These are phyloP conservation scores for Plagodis dolabraria DNA, from an alignment of 2,888 invertebrate genomes.

Conservation along the genomic window DNA sequence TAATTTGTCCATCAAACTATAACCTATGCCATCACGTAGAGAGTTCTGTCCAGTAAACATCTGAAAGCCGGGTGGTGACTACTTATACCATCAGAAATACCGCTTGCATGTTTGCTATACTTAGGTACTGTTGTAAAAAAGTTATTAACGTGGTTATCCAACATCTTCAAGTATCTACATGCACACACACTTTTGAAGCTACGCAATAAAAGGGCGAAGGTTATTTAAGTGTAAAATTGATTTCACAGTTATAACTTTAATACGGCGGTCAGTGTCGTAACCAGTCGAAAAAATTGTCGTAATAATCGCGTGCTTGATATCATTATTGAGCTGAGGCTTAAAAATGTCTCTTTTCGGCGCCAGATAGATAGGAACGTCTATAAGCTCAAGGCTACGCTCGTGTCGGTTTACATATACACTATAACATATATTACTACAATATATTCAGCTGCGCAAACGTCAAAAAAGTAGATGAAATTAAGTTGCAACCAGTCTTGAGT, in stretches of 20 bases:
- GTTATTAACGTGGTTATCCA: background rate
- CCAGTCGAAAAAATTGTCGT: slow-evolving; percentile 23
- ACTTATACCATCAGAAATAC: no score
- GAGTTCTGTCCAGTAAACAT: no score
- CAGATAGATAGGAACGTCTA: no score
- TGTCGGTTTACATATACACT: no score
- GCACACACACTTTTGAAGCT: slow-evolving; percentile 5
- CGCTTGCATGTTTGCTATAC: background rate
- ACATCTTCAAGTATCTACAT: background rate
- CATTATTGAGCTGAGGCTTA: background rate
- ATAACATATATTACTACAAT: no score
- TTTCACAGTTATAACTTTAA: slow-evolving; percentile 27
- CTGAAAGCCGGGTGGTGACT: no score
- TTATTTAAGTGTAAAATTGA: slow-evolving; percentile 28
- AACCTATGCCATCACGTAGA: no score
- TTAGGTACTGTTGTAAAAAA: background rate
- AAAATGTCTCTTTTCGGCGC: background rate
- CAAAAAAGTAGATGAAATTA: no score
- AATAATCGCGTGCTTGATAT: slow-evolving; percentile 14
- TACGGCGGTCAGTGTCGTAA: slow-evolving; percentile 33
- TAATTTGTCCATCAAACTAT: no score
- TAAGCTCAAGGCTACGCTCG: no score
- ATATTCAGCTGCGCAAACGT: no score
- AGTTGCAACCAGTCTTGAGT: background rate
- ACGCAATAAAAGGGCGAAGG: slow-evolving; percentile 29